Evolutionary conservation across 2,113 vertebrate species (phyloP), one percentile per base, ranked within the genome.

Genomic region (Macrotis lagotis): DNA sequence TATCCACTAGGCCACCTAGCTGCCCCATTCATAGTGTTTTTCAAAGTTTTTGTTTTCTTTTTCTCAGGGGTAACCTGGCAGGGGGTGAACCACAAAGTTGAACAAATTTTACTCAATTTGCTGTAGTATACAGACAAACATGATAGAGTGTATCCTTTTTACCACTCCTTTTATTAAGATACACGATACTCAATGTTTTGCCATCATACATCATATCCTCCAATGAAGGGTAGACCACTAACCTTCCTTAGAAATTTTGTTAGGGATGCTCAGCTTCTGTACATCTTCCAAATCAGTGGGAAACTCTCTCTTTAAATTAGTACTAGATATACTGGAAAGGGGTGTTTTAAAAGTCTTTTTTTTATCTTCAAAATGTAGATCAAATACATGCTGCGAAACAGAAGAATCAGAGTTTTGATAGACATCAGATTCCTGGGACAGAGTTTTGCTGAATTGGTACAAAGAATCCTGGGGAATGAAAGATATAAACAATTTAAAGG

Each of bases 221-320:
- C 50, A 24, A 28, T 92, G 95, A 96, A 53, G 49, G 51, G 94
- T 10, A 92, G 91, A 10, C 97, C 92, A 95, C 95, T 90, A 95
- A 99, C 99, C 99, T 98, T 98, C 98, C 98, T 98, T 99, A 91
- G 97, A 98, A 10, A 99, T 97, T 97, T 99, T 99, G 95, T 11
- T 98, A 25, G 99, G 98, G 5, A 97, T 96, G 55, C 94, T 98
- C 96, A 98, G 97, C 51, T 93, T 90, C 8, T 94, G 74, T 0
- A 94, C 96, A 93, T 98, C 97, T 51, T 98, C 97, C 51, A 50
- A 96, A 48, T 99, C 99, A 90, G 91, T 98, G 9, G 98, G 98
- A 97, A 98, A 97, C 88, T 99, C 99, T 98, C 99, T 99, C 98
- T 99, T 99, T 52, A 99, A 96, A 95, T 98, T 96, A 48, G 98